These are phyloP conservation scores for Gallinago paraguaiae DNA, from an alignment of 2,113 vertebrate species.

Conservation along the genomic window DNA sequence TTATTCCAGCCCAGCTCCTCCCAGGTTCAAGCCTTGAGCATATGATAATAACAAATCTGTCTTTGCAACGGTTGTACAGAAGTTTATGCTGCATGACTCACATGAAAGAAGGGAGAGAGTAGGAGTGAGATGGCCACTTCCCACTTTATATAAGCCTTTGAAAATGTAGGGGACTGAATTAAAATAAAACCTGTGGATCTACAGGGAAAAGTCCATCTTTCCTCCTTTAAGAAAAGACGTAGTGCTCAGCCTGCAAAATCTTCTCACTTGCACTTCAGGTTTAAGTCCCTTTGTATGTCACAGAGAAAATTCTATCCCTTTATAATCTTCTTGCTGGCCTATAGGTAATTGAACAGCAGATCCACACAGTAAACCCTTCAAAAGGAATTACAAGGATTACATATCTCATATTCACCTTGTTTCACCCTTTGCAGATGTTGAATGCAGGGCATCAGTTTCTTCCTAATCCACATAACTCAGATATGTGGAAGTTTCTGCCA, in stretches of 20 bases:
- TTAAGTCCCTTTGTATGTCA: slow-evolving; percentile 32
- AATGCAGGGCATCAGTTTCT: neutral
- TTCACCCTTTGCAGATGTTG: slow-evolving; percentile 39
- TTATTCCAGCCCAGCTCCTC: neutral
- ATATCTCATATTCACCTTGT: slow-evolving; percentile 46
- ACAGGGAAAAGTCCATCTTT: neutral
- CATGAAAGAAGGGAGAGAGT: neutral
- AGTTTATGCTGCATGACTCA: neutral
- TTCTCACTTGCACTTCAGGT: neutral
- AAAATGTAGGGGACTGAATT: neutral
- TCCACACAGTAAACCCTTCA: slow-evolving; percentile 45
- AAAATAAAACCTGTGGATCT: neutral
- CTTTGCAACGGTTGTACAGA: neutral
- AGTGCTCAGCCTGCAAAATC: neutral
- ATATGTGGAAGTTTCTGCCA: neutral
- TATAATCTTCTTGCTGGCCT: slow-evolving; percentile 43
- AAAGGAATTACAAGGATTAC: slow-evolving; percentile 66
- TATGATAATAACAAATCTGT: neutral
- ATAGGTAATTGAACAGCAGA: slow-evolving; percentile 62
- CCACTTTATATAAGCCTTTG: neutral
- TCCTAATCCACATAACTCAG: neutral
- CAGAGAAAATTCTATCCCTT: slow-evolving; percentile 24
- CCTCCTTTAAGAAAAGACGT: neutral
- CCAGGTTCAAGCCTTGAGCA: neutral
- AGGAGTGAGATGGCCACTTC: neutral